phyloP scores from a whole-genome alignment of 2,113 vertebrate genomes.

The Sakesphorus luctuosus region DNA sequence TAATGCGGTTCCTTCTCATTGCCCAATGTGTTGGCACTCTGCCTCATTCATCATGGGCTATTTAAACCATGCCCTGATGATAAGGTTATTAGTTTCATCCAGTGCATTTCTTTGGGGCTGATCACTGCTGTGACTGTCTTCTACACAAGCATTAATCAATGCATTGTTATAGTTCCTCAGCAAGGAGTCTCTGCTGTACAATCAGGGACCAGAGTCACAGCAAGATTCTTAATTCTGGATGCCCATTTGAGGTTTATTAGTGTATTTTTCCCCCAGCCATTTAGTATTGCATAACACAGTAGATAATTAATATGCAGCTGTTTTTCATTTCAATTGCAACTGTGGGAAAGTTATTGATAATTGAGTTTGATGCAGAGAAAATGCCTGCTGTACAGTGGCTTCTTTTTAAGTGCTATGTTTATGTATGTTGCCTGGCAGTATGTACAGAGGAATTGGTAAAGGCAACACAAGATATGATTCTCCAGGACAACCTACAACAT shows the following conservation, averaged over 20 bases:
- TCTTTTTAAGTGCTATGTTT: not conserved
- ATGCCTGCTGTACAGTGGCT: not conserved
- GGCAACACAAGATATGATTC: not conserved
- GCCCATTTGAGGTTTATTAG: not conserved
- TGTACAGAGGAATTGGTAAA: not conserved
- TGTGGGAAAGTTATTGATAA: not conserved
- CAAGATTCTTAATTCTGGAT: not conserved
- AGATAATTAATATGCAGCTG: not conserved
- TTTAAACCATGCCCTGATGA: not conserved
- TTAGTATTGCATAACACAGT: not conserved
- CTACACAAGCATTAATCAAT: not conserved
- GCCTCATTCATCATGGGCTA: not conserved
- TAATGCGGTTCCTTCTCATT: not conserved
- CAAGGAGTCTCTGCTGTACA: not conserved
- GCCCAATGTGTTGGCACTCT: not conserved
- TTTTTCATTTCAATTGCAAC: not conserved
- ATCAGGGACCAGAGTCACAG: not conserved
- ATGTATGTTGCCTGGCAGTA: not conserved
- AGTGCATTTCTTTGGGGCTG: not conserved
- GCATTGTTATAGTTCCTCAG: not conserved
- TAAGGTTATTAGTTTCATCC: not conserved
- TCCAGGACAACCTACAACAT: not conserved
- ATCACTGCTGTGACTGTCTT: not conserved
- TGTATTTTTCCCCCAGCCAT: not conserved
- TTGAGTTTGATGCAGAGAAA: not conserved